Evolutionary conservation across 2,888 invertebrate species (phyloP).

Genomic region (Idaea straminata): DNA sequence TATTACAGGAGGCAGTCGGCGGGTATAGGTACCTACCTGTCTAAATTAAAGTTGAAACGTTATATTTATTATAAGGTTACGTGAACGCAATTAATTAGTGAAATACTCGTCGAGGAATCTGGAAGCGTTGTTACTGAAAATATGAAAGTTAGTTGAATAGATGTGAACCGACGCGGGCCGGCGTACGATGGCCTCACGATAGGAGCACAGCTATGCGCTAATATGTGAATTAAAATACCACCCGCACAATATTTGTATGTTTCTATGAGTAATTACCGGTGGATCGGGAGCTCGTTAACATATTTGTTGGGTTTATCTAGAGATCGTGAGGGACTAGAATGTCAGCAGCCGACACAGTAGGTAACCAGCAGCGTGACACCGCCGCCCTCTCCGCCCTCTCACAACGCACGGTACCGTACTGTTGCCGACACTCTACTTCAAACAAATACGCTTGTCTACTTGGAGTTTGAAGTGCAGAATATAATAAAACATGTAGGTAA

Average conservation of each 20-base stretch:
- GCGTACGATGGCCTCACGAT: neutral
- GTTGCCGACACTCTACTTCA: no score
- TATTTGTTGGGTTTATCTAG: constrained; percentile 41
- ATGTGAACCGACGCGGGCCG: neutral
- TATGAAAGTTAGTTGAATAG: constrained; percentile 4
- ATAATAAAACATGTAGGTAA: no score
- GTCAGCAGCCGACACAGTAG: neutral
- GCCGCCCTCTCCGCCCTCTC: no score
- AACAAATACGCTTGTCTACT: no score
- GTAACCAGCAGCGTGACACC: neutral
- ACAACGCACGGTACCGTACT: no score
- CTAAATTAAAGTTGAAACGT: neutral
- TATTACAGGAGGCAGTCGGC: neutral
- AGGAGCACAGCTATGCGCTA: constrained; percentile 19
- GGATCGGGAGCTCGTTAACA: constrained; percentile 41
- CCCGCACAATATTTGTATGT: constrained; percentile 25
- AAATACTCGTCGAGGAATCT: constrained; percentile 11
- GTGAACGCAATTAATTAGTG: constrained; percentile 1
- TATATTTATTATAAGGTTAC: neutral
- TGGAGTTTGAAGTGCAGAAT: no score
- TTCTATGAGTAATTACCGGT: constrained; percentile 30
- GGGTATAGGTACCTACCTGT: neutral
- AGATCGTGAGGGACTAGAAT: constrained; percentile 7
- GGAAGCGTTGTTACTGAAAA: constrained; percentile 10
- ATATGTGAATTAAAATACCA: constrained; percentile 32